Base-by-base conservation (phyloP, 2,113 vertebrate genomes). In the Sturnira hondurensis region DNA sequence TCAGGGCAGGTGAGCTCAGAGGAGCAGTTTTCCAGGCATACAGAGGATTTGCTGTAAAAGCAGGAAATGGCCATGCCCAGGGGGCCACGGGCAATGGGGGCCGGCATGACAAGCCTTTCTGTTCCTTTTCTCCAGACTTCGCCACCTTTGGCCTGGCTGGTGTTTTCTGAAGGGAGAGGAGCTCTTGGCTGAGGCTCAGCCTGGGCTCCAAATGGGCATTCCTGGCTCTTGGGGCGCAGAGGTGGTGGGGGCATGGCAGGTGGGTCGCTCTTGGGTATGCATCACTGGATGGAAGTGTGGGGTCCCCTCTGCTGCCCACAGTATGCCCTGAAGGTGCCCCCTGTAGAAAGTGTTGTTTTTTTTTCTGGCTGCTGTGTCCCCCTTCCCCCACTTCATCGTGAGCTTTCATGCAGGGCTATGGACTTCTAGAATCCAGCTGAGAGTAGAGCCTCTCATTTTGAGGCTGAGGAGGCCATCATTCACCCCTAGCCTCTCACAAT, bases 1-100 rank as follows among this genome's bases (percentile, higher is more conserved):
- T 73, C 47, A n/a, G 65, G 96, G 31, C 26, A 28, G 28, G 50
- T 52, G 31, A 50, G 45, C 77, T 73, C 33, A 52, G 65, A 88
- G 36, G 52, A 80, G 33, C 97, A 96, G 95, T 97, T 98, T 98
- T 95, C 98, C 94, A 94, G 95, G 94, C 67, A 91, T 98, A 96
- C 97, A 97, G 97, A 97, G 74, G 56, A 92, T 97, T 97, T 93
- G 95, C 98, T 95, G 52, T 97, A 97, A 98, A 97, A 97, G 94
- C 17, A 43, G 47, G n/a, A 65, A 89, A 95, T 80, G 71, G 89
- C 26, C 16, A 61, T 96, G 94, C 95, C 95, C 96, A 77, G 93
- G 82, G 80, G 80, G 76, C 91, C 87, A 67, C 19, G 80, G 97
- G 96, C 54, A 95, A 61, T 58, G 84, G 31, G 41, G 83, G 73